Evolutionary conservation across 2,797 vertebrate genomes (phyloP), one percentile per base, ranked within the genome.

Genomic region (Bufotes viridis): DNA sequence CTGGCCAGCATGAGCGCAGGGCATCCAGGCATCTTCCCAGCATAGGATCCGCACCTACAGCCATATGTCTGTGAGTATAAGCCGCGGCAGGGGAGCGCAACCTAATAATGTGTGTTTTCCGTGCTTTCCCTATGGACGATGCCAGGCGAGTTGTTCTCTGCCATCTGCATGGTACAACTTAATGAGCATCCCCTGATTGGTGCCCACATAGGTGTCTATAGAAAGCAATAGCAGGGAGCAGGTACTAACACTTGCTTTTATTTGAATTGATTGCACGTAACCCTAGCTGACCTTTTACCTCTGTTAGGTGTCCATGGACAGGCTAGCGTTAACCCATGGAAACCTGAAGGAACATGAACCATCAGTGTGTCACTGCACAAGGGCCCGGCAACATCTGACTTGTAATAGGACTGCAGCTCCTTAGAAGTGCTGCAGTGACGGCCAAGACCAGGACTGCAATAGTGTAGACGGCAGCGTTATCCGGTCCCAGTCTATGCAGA

Each of bases 21-120:
- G 84, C 15, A 75, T 65, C 65, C 70, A 65, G 79, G 79, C 76
- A 88, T 49, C 87, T 69, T 76, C 72, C 78, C 72, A 26, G 84
- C 58, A 80, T 86, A 69, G 86, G 72, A 67, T 49, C 84, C 11
- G 84, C 79, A 82, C 70, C 84, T 85, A 67, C 88, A 89, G 88
- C 88, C 88, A 58, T 89, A 89, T 89, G 88, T 89, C 88, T 89
- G 88, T 89, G 72, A 89, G 88, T 89, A 89, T 76, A 13, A 24
- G n/a, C 65, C 24, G 2, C 67, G 17, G 67, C 58, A 22, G 51
- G 51, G 49, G 51, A 20, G 84, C 55, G 76, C 78, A 60, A 17
- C 2, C 78, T 20, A 49, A n/a, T 76, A 51, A 22, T 63, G 29
- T 60, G 13, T 81, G 15, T 13, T 20, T 42, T 29, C 72, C 49